These are phyloP conservation scores for Acromyrmex charruanus DNA, from an alignment of 1,140 invertebrate species.

Conservation along the genomic window DNA sequence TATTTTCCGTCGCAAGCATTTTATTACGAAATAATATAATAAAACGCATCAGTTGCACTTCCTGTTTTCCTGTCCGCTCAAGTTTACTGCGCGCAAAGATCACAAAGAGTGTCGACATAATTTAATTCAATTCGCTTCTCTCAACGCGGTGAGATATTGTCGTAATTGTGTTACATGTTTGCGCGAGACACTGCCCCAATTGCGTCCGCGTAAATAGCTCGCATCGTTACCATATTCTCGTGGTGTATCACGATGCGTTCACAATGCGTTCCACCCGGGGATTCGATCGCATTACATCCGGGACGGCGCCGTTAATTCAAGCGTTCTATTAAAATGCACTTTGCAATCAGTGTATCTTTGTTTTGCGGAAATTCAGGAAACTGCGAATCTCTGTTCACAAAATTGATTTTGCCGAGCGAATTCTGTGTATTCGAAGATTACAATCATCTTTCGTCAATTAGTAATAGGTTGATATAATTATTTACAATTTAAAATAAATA, in stretches of 20 bases:
- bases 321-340: slow-evolving; percentile 37
- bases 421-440: not conserved
- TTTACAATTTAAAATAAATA: too few species aligned
- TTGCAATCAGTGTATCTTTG: not conserved
- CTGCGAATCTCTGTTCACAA: not conserved
- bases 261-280: slow-evolving; percentile 25
- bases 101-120: not conserved
- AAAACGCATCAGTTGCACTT: slow-evolving; percentile 14
- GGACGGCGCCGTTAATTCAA: slow-evolving; percentile 52
- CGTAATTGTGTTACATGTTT: slow-evolving; percentile 57
- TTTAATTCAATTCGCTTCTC: slow-evolving; percentile 47
- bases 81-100: slow-evolving; percentile 29
- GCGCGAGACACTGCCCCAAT: slow-evolving; percentile 17
- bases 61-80: not conserved
- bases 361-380: not conserved
- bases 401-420: not conserved
- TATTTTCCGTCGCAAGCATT: not conserved
- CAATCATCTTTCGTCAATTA: not conserved
- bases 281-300: slow-evolving; percentile 23
- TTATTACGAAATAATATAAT: slow-evolving; percentile 42
- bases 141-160: slow-evolving; percentile 35
- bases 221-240: slow-evolving; percentile 62
- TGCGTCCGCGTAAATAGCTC: slow-evolving; percentile 38
- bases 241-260: slow-evolving; percentile 31
- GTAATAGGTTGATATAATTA: too few species aligned